Evolutionary conservation across 2,888 invertebrate genomes (phyloP), one percentile per base, ranked within the genome.

Genomic region (Sipunculus nudus): DNA sequence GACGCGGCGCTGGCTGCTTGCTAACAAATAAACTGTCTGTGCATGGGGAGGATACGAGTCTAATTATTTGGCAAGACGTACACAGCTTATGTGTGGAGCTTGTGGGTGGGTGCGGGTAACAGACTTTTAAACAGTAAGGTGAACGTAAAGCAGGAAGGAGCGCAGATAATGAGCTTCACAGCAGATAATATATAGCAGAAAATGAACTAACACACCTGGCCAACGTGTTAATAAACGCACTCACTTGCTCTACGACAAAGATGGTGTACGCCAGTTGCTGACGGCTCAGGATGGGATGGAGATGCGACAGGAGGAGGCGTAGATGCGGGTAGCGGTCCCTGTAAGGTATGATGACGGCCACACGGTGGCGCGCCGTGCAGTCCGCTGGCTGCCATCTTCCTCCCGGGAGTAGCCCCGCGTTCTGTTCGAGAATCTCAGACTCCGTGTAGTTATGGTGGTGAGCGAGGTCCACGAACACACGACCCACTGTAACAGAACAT

Each of bases 171-270:
- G n/a, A n/a, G n/a, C n/a, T n/a, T n/a, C n/a, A n/a, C n/a, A n/a
- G n/a, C n/a, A n/a, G n/a, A n/a, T n/a, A n/a, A n/a, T n/a, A n/a
- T n/a, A n/a, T n/a, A n/a, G n/a, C n/a, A n/a, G n/a, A n/a, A n/a
- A n/a, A n/a, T n/a, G n/a, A n/a, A n/a, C n/a, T n/a, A n/a, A n/a
- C n/a, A n/a, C n/a, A n/a, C 35, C 8, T 16, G 35, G 35, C 8
- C 35, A 35, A 35, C 16, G 35, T 13, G 16, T 35, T 6, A n/a
- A 28, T 40, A 16, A 10, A 21, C 16, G 10, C 21, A 39, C 67
- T 69, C 59, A 84, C 85, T 83, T 87, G 87, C 75, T 87, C 87
- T 1, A 85, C 83, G 5, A 87, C 85, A 72, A 85, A 85, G 38
- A 87, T 82, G 63, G 82, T 78, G 68, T 86, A 87, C 52, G 84